Evolutionary conservation across 2,888 invertebrate species (phyloP), one percentile per base, ranked within the genome.

Genomic region (Galeopsomyia nigrocyanea): DNA sequence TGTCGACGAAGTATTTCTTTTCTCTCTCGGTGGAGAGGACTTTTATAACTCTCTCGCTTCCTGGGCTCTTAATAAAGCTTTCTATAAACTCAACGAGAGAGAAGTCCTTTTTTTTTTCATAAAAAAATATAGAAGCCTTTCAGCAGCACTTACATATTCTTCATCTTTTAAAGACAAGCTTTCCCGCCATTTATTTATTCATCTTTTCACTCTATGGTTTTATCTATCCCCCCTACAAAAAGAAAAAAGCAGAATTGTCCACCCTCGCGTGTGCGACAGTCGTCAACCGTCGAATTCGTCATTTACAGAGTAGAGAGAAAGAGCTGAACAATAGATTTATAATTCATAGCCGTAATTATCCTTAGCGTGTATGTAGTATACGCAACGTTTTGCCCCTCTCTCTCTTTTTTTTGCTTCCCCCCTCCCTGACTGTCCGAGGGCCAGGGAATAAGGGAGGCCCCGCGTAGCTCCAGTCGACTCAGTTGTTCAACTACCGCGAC

Each of bases 401-500:
- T 39, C 5, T 31, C 26, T 56, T 17, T 16, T 56, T 31, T 31
- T 13, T 62, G 19, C 62, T 49, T 55, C 56, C 13, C 21, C 19
- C 47, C 71, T n/a, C 21, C 56, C n/a, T 2, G 13, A 19, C 46
- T 10, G 13, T 39, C 39, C 19, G 55, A 9, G 31, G n/a, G n/a
- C 31, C 56, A 53, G 55, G 60, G 64, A 74, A 70, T 72, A 74
- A 74, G 74, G 72, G 75, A 51, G 56, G 71, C 58, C 64, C 64
- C 22, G 57, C 71, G 55, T 55, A 50, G 21, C 65, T 63, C 55
- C 47, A 6, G 1, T n/a, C 47, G 57, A 3, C 73, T 71, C 77
- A 77, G 78, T 78, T 73, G 50, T 75, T 64, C 53, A 69, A 55
- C 61, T 73, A 69, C 73, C 66, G 66, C 56, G 63, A 61, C n/a